These are phyloP conservation scores for Phragmatobia fuliginosa DNA, from an alignment of 2,888 invertebrate genomes.

Conservation along the genomic window DNA sequence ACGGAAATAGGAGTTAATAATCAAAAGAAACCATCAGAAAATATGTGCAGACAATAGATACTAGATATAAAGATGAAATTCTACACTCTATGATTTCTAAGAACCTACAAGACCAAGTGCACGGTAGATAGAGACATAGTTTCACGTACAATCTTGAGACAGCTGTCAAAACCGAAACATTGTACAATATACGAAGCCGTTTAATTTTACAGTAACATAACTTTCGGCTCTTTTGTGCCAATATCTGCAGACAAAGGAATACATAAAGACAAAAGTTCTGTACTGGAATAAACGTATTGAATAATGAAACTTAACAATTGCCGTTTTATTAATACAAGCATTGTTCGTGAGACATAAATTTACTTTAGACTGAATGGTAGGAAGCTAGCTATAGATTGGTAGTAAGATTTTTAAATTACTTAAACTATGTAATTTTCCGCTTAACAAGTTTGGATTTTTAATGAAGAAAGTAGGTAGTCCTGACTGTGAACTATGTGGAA, in stretches of 20 bases:
- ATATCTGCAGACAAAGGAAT: slow-evolving; percentile 46
- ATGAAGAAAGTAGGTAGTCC: too few species aligned
- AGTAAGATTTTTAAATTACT: background rate
- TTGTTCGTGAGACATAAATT: slow-evolving; percentile 14
- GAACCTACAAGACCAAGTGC: slow-evolving; percentile 14
- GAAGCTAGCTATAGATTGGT: background rate
- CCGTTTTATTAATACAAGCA: slow-evolving; percentile 40
- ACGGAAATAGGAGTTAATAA: slow-evolving; percentile 29
- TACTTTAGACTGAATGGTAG: background rate
- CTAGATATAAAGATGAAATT: slow-evolving; percentile 30
- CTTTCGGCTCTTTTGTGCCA: slow-evolving; percentile 68
- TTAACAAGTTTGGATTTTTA: too few species aligned
- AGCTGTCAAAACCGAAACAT: slow-evolving; percentile 65
- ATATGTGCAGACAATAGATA: slow-evolving; percentile 26
- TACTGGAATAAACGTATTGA: slow-evolving; percentile 37
- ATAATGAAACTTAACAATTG: slow-evolving; percentile 37
- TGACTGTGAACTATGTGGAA: too few species aligned
- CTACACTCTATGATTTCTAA: slow-evolving; percentile 21
- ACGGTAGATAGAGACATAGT: slow-evolving; percentile 58
- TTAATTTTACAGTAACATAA: slow-evolving; percentile 69
- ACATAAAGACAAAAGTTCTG: slow-evolving; percentile 45
- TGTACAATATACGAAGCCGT: slow-evolving; percentile 69
- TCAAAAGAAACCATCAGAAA: slow-evolving; percentile 33
- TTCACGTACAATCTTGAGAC: slow-evolving; percentile 61
- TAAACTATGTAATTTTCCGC: background rate